These are phyloP conservation scores for Neomorphus geoffroyi DNA, from an alignment of 2,797 vertebrate genomes.

Conservation along the genomic window DNA sequence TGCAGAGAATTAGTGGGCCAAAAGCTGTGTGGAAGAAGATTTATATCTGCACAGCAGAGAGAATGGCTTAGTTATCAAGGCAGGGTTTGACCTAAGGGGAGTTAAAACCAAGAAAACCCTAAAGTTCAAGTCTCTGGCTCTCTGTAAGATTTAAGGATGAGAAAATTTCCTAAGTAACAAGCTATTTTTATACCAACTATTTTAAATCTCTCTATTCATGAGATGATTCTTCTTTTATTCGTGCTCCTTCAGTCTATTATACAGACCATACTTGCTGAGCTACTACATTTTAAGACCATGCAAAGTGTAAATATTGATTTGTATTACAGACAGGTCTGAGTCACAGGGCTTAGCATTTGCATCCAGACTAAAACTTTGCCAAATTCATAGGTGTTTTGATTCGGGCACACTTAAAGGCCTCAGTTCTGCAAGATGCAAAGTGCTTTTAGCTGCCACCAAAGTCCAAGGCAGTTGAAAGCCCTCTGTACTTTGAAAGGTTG, in stretches of 20 bases:
- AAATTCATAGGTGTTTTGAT: slow-evolving; percentile 1
- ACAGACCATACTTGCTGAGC: slow-evolving; percentile 11
- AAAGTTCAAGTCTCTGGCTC: slow-evolving; percentile 23
- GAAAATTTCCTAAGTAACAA: slow-evolving; percentile 65
- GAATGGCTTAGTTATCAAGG: not conserved
- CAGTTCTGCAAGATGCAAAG: not conserved
- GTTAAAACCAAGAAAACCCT: not conserved
- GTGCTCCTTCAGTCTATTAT: slow-evolving; percentile 16
- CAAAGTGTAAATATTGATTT: slow-evolving; percentile 42
- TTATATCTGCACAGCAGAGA: not conserved
- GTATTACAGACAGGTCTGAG: not conserved
- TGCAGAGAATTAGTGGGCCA: not conserved
- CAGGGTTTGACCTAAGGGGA: not conserved
- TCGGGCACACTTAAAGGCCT: not conserved
- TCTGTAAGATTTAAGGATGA: slow-evolving; percentile 33
- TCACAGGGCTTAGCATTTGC: not conserved
- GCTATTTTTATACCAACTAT: slow-evolving; percentile 66
- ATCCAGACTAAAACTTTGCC: not conserved
- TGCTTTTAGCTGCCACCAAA: not conserved
- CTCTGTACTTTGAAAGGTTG: slow-evolving; percentile 26
- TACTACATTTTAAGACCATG: slow-evolving; percentile 12
- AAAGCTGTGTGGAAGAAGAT: not conserved
- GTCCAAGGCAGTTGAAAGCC: slow-evolving; percentile 8
- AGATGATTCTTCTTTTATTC: slow-evolving; percentile 49
- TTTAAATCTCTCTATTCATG: slow-evolving; percentile 54